Percentiles rank a stretch among this genome's conserved stretches.
These are phyloP conservation scores for Listronotus bonariensis DNA, from an alignment of 1,140 invertebrate genomes.

Conservation along the genomic window DNA sequence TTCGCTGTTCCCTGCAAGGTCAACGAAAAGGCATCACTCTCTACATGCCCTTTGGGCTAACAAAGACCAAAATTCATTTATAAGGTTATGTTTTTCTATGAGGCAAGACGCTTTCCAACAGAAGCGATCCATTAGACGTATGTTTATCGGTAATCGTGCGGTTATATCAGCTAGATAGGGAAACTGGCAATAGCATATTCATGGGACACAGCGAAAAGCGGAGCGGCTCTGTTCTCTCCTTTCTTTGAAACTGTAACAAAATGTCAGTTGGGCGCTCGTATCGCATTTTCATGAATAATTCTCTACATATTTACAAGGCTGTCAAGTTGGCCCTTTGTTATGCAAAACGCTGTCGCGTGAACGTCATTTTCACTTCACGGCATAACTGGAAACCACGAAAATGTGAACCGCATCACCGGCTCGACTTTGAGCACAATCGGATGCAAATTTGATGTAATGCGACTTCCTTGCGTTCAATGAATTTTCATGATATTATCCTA, in stretches of 20 bases:
- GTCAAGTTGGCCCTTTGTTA: conserved; percentile 57
- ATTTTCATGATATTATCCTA: conserved; percentile 36
- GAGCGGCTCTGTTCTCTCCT: conserved; percentile 21
- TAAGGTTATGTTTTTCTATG: conserved; percentile 10
- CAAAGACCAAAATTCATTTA: too few relatives aligned
- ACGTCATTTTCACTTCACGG: conserved; percentile 55
- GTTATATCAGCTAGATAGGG: conserved; percentile 3
- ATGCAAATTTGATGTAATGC: conserved; percentile 51
- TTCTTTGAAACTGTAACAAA: conserved; percentile 54
- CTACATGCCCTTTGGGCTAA: too few relatives aligned
- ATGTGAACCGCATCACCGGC: conserved; percentile 39
- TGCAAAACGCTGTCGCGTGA: conserved; percentile 56
- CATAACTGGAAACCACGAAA: conserved; percentile 50
- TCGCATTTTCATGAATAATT: conserved; percentile 58
- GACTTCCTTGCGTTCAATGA: conserved; percentile 39
- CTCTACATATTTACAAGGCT: conserved; percentile 56
- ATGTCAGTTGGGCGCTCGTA: conserved; percentile 54
- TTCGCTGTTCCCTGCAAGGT: too few relatives aligned
- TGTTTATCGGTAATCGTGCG: conserved; percentile 18
- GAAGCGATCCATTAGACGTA: conserved; percentile 21
- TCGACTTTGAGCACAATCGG: conserved; percentile 49
- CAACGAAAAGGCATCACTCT: too few relatives aligned
- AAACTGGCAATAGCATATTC: conserved; percentile 26
- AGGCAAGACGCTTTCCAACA: conserved; percentile 10
- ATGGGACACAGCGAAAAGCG: conserved; percentile 14